These are phyloP conservation scores for Cebidichthys violaceus DNA, from an alignment of 2,113 vertebrate genomes.

Conservation along the genomic window DNA sequence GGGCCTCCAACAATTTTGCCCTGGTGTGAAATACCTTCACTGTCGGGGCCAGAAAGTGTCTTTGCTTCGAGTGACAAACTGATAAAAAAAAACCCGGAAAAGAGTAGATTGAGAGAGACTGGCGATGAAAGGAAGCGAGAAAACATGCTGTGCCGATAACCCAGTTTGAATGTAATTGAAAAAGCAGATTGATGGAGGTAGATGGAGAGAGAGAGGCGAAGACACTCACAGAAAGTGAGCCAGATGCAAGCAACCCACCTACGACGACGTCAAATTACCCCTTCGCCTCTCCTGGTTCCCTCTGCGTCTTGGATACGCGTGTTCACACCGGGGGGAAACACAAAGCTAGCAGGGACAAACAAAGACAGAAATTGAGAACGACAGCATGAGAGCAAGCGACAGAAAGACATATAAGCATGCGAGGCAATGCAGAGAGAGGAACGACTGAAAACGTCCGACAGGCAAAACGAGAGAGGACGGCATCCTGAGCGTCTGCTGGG, in stretches of 20 bases:
- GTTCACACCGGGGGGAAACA: slow-evolving; percentile 1
- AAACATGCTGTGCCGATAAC: slow-evolving; percentile 20
- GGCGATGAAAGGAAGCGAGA: neutral
- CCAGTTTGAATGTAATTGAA: slow-evolving; percentile 38
- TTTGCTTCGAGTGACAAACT: neutral
- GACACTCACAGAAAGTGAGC: neutral
- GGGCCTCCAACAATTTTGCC: neutral
- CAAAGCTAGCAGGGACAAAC: slow-evolving; percentile 22
- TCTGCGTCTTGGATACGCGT: neutral
- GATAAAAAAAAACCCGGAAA: neutral
- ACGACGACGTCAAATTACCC: slow-evolving; percentile 11
- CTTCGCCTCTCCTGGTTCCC: neutral
- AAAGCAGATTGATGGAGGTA: slow-evolving; percentile 16
- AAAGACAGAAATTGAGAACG: slow-evolving; percentile 35
- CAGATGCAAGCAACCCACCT: slow-evolving; percentile 38
- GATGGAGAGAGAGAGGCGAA: neutral
- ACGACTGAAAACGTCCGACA: slow-evolving; percentile 36
- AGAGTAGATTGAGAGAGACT: neutral
- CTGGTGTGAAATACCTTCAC: neutral
- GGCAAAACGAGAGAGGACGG: slow-evolving; percentile 8
- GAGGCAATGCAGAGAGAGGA: neutral
- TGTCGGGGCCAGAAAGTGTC: neutral
- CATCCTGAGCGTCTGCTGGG: slow-evolving; percentile 31
- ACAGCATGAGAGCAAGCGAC: slow-evolving; percentile 34
- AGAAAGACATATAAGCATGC: slow-evolving; percentile 10